phyloP scores from a whole-genome alignment of 2,888 invertebrate genomes.

The Heliothis peltigera region DNA sequence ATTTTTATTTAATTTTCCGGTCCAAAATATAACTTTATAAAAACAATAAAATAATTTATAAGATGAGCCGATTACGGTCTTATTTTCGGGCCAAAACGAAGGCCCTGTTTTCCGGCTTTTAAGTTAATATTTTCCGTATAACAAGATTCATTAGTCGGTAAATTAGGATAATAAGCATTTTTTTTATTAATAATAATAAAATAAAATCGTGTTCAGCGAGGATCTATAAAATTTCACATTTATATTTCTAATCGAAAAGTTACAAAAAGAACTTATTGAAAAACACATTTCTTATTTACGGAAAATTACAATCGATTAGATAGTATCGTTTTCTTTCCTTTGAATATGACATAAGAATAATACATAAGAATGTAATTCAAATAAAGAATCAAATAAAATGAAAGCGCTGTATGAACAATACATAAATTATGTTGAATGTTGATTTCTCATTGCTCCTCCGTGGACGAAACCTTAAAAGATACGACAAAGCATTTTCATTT shows the following conservation, averaged over 20 bases:
- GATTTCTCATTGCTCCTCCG: background rate
- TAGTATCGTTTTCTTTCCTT: too few relatives aligned
- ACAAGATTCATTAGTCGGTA: too few relatives aligned
- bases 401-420: too few relatives aligned
- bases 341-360: too few relatives aligned
- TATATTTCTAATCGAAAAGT: background rate
- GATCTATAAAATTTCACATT: background rate
- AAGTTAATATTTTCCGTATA: background rate
- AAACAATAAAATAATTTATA: too few relatives aligned
- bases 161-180: background rate
- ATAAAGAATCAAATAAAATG: too few relatives aligned
- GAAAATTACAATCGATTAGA: background rate
- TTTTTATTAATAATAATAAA: background rate
- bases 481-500: slow-evolving; percentile 37
- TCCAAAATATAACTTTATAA: too few relatives aligned
- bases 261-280: background rate
- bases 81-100: too few relatives aligned
- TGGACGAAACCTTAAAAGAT: slow-evolving; percentile 1
- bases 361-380: too few relatives aligned
- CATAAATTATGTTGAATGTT: too few relatives aligned
- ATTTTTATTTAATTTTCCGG: too few relatives aligned
- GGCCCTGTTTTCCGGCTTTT: background rate
- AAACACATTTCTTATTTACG: background rate
- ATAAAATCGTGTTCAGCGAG: background rate
- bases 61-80: too few relatives aligned